Percentiles rank a stretch among this genome's conserved stretches.
Conservation (phyloP, 2,113 vertebrate genomes). For the Tricholaema leucomelas region DNA sequence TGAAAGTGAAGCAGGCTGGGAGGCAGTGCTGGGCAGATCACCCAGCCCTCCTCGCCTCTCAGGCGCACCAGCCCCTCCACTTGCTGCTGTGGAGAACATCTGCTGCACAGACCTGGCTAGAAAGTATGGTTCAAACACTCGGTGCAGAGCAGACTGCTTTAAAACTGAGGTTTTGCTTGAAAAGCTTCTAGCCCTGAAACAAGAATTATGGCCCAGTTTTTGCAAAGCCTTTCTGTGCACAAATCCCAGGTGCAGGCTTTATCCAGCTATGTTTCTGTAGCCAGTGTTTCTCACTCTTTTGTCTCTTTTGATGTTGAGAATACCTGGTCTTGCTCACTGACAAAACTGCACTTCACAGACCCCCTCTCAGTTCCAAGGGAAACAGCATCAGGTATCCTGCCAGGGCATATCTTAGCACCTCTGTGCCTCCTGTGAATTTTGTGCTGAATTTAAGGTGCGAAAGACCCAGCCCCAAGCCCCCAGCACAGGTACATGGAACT, state of each 20-base stretch:
- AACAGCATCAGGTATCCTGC: not conserved
- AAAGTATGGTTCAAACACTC: constrained; percentile 9
- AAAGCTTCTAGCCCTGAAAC: not conserved
- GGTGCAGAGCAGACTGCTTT: not conserved
- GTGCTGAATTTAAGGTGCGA: not conserved
- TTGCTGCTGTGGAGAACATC: not conserved
- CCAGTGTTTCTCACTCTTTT: not conserved
- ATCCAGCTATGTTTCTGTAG: not conserved
- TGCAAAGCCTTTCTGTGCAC: not conserved
- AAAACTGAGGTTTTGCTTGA: not conserved
- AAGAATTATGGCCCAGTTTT: not conserved
- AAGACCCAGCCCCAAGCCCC: not conserved
- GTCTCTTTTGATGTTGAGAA: constrained; percentile 15
- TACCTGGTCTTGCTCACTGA: not conserved
- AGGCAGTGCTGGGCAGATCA: not conserved
- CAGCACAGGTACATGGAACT: not conserved
- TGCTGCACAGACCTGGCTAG: constrained; percentile 10
- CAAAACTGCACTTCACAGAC: not conserved
- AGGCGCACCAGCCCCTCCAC: not conserved
- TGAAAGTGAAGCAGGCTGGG: not conserved
- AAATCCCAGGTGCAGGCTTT: constrained; percentile 2
- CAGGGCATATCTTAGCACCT: not conserved
- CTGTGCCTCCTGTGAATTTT: not conserved
- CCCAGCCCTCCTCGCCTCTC: not conserved
- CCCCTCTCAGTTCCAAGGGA: not conserved